Evolutionary conservation across 2,113 vertebrate genomes (phyloP).

Genomic region (Orientallactaga bullata): DNA sequence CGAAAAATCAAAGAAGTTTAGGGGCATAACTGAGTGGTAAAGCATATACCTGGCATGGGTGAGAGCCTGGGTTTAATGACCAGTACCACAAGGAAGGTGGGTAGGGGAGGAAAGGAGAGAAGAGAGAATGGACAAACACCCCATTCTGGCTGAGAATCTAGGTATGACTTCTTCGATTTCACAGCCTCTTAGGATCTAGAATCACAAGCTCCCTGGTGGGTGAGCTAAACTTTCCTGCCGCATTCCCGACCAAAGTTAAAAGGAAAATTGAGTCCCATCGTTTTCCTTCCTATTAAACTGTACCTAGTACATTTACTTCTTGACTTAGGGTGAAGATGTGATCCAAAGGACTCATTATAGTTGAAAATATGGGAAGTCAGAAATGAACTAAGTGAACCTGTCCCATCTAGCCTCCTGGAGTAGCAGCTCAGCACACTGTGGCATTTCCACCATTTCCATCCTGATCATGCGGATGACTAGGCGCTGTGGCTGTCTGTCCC

Average conservation of each 20-base stretch:
- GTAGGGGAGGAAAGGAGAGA: neutral
- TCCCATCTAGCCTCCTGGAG: accelerated
- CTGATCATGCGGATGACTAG: too few species aligned
- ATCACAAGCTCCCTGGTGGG: neutral
- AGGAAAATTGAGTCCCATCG: neutral
- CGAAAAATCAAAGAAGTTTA: neutral
- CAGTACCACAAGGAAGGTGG: neutral
- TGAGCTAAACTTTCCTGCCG: neutral
- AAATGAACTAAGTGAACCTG: neutral
- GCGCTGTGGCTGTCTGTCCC: neutral
- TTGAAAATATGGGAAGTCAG: neutral
- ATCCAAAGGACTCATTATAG: neutral
- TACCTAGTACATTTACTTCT: neutral
- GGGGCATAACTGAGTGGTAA: neutral
- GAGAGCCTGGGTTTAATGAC: neutral
- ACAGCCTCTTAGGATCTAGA: neutral
- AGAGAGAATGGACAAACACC: neutral
- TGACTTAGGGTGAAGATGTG: neutral
- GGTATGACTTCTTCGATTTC: neutral
- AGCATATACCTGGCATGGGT: neutral
- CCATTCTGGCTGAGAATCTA: neutral
- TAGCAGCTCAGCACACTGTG: too few species aligned
- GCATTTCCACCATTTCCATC: neutral
- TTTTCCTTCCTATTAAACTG: neutral
- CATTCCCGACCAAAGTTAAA: neutral